phyloP scores from a whole-genome alignment of 2,888 invertebrate species.

The Mythimna impura region DNA sequence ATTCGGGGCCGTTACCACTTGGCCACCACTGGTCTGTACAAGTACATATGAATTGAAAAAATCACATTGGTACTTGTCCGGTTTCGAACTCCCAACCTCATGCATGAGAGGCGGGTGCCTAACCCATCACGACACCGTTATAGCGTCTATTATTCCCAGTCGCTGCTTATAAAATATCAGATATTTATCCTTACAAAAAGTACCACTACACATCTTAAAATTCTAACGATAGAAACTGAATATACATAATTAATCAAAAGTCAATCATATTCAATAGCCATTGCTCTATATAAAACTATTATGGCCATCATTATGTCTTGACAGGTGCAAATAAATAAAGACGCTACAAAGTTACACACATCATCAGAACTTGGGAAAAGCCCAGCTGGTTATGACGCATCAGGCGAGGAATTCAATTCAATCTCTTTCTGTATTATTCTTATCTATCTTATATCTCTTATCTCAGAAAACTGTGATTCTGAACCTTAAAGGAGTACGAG shows the following conservation, averaged over 20 bases:
- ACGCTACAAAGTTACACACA: slow-evolving; percentile 3
- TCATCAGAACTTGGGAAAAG: background rate
- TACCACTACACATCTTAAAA: background rate
- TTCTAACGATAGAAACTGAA: slow-evolving; percentile 22
- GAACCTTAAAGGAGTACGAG: too few species aligned
- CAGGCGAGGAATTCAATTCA: background rate
- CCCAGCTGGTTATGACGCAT: background rate
- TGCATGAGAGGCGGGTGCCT: too few species aligned
- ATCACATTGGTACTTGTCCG: too few species aligned
- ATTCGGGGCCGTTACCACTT: too few species aligned
- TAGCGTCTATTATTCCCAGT: background rate
- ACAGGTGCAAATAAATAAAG: slow-evolving; percentile 29
- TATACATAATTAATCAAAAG: slow-evolving; percentile 34
- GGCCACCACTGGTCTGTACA: too few species aligned
- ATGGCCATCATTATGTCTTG: slow-evolving; percentile 16
- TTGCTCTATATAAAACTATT: slow-evolving; percentile 10
- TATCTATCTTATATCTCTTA: too few species aligned
- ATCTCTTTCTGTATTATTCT: too few species aligned
- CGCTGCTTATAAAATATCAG: background rate
- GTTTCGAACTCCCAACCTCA: too few species aligned
- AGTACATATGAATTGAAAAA: too few species aligned
- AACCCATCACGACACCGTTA: background rate
- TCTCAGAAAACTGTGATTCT: too few species aligned
- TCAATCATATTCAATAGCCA: slow-evolving; percentile 18
- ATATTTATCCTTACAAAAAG: background rate